Evolutionary conservation across 2,113 vertebrate genomes (phyloP).

Genomic region (Leptodactylus fuscus): DNA sequence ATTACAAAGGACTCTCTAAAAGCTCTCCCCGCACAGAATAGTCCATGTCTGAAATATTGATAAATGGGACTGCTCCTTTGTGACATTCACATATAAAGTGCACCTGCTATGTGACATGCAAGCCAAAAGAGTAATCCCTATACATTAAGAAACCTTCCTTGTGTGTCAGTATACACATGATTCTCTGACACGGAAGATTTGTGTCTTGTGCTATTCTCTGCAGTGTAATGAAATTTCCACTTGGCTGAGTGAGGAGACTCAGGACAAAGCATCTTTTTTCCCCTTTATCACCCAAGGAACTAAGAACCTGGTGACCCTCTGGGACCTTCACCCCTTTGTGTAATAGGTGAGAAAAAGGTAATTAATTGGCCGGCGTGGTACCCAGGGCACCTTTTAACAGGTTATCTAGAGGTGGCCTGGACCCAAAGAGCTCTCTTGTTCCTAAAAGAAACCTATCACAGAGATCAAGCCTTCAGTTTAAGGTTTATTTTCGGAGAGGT

Average conservation of each 20-base stretch:
- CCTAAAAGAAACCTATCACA: conserved; percentile 9
- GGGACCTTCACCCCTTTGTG: conserved; percentile 5
- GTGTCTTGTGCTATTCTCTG: conserved; percentile 62
- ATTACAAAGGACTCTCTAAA: conserved; percentile 3
- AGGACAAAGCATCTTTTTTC: conserved; percentile 56
- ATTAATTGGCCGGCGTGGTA: conserved; percentile 19
- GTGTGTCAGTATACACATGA: conserved; percentile 54
- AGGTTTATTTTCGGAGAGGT: conserved; percentile 46
- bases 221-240: conserved; percentile 72
- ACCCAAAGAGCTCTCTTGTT: conserved; percentile 30
- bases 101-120: conserved; percentile 46
- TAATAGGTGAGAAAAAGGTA: conserved; percentile 38
- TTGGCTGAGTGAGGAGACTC: conserved; percentile 67
- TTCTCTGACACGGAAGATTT: conserved; percentile 52
- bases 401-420: conserved; percentile 42
- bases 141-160: conserved; percentile 37
- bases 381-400: conserved; percentile 29
- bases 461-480: conserved; percentile 31
- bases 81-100: conserved; percentile 30
- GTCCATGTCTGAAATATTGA: conserved; percentile 34
- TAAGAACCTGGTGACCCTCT: background rate
- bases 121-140: conserved; percentile 47
- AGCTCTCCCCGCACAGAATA: background rate
- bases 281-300: conserved; percentile 4
- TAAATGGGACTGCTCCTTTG: conserved; percentile 21